A percentile compares a stretch with the other conserved stretches of the same genome.
Evolutionary conservation across 2,888 invertebrate genomes (phyloP).

Genomic region (Thysanoteuthis rhombus): DNA sequence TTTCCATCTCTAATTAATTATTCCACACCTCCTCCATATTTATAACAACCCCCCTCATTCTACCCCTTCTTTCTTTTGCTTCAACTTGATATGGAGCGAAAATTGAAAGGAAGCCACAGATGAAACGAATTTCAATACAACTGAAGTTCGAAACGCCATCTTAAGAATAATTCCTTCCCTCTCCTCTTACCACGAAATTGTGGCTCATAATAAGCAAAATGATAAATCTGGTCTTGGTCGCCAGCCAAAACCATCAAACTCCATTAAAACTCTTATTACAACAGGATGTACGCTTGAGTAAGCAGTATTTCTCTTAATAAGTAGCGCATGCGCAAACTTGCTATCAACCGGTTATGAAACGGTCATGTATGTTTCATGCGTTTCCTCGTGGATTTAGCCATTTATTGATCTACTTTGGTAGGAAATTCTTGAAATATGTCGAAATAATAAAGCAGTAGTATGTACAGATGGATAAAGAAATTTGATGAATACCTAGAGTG

Average conservation of each 20-base stretch:
- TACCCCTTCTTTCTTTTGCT: not conserved
- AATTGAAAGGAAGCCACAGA: not conserved
- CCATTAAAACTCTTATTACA: not conserved
- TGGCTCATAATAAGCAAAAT: constrained; percentile 12
- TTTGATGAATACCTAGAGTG: no score
- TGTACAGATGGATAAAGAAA: no score
- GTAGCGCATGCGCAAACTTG: not conserved
- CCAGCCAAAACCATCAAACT: not conserved
- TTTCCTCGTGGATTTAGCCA: not conserved
- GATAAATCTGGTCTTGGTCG: not conserved
- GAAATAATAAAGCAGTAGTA: not conserved
- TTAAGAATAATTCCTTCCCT: not conserved
- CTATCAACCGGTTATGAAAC: not conserved
- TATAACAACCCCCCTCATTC: not conserved
- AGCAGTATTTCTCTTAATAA: not conserved
- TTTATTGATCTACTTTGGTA: not conserved
- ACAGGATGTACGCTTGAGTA: not conserved
- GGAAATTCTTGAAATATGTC: not conserved
- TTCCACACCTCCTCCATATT: not conserved
- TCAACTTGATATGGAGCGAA: not conserved
- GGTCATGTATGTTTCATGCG: not conserved
- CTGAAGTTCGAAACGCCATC: not conserved
- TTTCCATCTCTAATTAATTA: not conserved
- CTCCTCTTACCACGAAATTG: not conserved
- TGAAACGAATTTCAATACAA: not conserved